A percentile compares a stretch with the other conserved stretches of the same genome.
Conservation (phyloP, 2,113 vertebrate species). For the Channa maculata region DNA sequence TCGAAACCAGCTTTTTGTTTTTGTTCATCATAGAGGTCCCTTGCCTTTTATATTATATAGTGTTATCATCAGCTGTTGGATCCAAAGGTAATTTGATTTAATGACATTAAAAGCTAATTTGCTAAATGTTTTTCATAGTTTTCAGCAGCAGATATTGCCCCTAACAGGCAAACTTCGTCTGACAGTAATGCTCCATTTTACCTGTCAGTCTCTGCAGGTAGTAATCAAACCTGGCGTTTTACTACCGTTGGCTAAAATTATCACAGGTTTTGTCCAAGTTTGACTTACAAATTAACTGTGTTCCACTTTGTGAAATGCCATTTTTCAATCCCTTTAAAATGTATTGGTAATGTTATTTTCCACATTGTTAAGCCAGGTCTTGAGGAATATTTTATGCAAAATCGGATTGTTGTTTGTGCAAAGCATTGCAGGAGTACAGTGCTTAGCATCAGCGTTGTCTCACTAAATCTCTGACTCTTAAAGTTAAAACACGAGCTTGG, state of each 20-base stretch:
- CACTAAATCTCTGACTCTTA: constrained; percentile 72
- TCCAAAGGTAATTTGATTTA: constrained; percentile 59
- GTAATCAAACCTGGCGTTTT: constrained; percentile 11
- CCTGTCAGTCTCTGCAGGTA: constrained; percentile 38
- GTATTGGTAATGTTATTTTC: constrained; percentile 14
- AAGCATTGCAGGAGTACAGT: constrained; percentile 59
- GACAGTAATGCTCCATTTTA: constrained; percentile 37
- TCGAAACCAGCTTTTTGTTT: not conserved
- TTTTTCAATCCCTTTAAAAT: constrained; percentile 21
- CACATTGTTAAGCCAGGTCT: constrained; percentile 34
- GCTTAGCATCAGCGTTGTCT: constrained; percentile 73
- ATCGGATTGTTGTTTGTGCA: constrained; percentile 62
- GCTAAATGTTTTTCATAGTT: constrained; percentile 46
- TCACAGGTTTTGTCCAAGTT: constrained; percentile 19
- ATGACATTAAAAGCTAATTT: constrained; percentile 42
- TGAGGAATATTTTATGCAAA: constrained; percentile 31
- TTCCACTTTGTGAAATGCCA: not conserved
- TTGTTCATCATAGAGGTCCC: not conserved
- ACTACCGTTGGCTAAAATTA: constrained; percentile 22
- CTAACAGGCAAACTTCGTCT: constrained; percentile 41
- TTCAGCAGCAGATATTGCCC: constrained; percentile 21
- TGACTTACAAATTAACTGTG: constrained; percentile 22
- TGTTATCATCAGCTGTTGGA: constrained; percentile 53
- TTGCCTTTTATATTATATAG: constrained; percentile 23
- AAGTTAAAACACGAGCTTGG: constrained; percentile 72